Conservation (phyloP, 2,888 invertebrate genomes). For the Cosmia pyralina region DNA sequence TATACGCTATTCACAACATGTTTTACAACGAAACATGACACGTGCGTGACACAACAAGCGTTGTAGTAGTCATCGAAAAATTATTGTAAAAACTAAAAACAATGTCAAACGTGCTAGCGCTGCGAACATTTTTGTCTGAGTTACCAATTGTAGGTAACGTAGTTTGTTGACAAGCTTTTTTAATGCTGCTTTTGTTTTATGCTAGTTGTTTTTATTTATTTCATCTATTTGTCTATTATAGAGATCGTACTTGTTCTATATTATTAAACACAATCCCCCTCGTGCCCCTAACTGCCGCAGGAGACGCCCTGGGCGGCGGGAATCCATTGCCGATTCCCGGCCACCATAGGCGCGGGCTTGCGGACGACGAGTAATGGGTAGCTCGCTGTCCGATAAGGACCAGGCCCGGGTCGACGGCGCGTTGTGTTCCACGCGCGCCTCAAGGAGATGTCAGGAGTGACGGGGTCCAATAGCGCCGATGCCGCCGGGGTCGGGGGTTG, state of each 20-base stretch:
- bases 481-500: too few relatives aligned
- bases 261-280: not conserved
- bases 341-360: too few relatives aligned
- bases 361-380: too few relatives aligned
- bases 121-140: conserved; percentile 4
- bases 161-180: conserved; percentile 8
- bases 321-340: too few relatives aligned
- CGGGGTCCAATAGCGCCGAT: too few relatives aligned
- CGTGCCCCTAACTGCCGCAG: too few relatives aligned
- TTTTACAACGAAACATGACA: conserved; percentile 47
- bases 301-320: too few relatives aligned
- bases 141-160: conserved; percentile 33
- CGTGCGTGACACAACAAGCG: conserved; percentile 47
- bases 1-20: conserved; percentile 34
- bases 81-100: conserved; percentile 43
- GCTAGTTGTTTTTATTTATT: not conserved
- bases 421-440: too few relatives aligned
- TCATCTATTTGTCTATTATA: not conserved
- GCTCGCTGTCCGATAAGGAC: too few relatives aligned
- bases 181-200: conserved; percentile 9
- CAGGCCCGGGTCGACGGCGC: too few relatives aligned
- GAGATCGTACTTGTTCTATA: not conserved
- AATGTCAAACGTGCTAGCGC: conserved; percentile 12
- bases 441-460: too few relatives aligned
- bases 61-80: conserved; percentile 57